A percentile compares a stretch with the other conserved stretches of the same genome.
Conservation (phyloP, 2,888 invertebrate species). For the Diloba caeruleocephala region DNA sequence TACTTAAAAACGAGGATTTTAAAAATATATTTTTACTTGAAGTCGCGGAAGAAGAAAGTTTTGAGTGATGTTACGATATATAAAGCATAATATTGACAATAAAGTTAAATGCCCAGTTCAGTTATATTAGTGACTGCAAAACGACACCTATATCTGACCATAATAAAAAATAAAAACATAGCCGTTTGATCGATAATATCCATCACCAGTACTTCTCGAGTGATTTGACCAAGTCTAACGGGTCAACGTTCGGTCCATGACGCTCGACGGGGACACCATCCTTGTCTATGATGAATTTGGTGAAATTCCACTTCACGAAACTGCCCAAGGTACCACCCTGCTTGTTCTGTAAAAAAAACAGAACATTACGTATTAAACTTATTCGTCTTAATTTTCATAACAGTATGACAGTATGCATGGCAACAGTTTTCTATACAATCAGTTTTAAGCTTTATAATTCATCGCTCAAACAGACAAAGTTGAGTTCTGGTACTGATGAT, state of each 20-base stretch:
- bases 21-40: no score
- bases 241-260: conserved; percentile 90
- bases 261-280: conserved; percentile 92
- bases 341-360: conserved; percentile 73
- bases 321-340: conserved; percentile 89
- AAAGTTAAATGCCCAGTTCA: conserved; percentile 29
- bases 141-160: neutral
- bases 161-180: conserved; percentile 23
- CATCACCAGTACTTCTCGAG: conserved; percentile 89
- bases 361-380: neutral
- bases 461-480: no score
- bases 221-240: conserved; percentile 82
- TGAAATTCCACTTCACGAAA: conserved; percentile 96
- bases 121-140: conserved; percentile 2
- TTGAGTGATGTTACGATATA: conserved; percentile 5
- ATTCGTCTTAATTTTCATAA: no score
- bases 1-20: no score
- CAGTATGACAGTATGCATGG: no score
- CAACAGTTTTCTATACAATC: no score
- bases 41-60: neutral
- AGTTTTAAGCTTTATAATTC: no score
- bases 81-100: neutral
- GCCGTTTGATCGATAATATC: conserved; percentile 1
- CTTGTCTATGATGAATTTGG: conserved; percentile 94
- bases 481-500: no score